A percentile compares a stretch with the other conserved stretches of the same genome.
Evolutionary conservation across 1,140 invertebrate genomes (phyloP).

Genomic region (Chelonus insularis): DNA sequence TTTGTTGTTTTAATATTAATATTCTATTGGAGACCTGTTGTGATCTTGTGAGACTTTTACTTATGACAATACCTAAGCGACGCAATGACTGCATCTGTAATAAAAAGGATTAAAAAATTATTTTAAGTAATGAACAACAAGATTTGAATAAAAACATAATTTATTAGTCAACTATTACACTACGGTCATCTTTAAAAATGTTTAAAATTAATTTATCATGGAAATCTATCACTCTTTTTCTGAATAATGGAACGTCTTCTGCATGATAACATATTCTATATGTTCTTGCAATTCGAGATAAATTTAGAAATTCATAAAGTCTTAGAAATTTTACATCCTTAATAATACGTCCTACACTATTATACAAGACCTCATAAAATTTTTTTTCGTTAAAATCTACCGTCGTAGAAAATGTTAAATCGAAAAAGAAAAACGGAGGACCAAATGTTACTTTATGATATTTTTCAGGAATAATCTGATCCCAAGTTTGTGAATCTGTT

Average conservation of each 20-base stretch:
- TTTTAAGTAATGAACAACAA: neutral
- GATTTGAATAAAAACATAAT: neutral
- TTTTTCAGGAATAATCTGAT: neutral
- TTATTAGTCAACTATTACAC: slow-evolving; percentile 37
- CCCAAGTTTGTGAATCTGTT: neutral
- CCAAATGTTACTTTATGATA: slow-evolving; percentile 1
- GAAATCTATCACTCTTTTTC: slow-evolving; percentile 49
- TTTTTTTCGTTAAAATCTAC: slow-evolving; percentile 36
- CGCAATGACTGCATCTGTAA: slow-evolving; percentile 44
- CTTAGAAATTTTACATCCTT: slow-evolving; percentile 44
- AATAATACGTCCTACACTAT: slow-evolving; percentile 49
- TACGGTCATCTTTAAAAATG: slow-evolving; percentile 45
- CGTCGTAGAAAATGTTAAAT: slow-evolving; percentile 45
- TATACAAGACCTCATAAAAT: slow-evolving; percentile 48
- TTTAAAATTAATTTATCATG: slow-evolving; percentile 52
- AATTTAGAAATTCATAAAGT: slow-evolving; percentile 41
- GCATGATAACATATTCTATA: slow-evolving; percentile 56
- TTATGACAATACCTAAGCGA: slow-evolving; percentile 24
- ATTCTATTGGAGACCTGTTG: slow-evolving; percentile 9
- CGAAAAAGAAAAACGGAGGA: slow-evolving; percentile 46
- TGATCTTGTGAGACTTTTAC: slow-evolving; percentile 18
- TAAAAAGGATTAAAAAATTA: slow-evolving; percentile 17
- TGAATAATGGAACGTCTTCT: slow-evolving; percentile 45
- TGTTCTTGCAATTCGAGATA: slow-evolving; percentile 43
- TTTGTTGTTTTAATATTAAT: slow-evolving; percentile 1